A percentile compares a stretch with the other conserved stretches of the same genome.
Conservation (phyloP, 1,140 invertebrate species). For the Heliothis subflexa region DNA sequence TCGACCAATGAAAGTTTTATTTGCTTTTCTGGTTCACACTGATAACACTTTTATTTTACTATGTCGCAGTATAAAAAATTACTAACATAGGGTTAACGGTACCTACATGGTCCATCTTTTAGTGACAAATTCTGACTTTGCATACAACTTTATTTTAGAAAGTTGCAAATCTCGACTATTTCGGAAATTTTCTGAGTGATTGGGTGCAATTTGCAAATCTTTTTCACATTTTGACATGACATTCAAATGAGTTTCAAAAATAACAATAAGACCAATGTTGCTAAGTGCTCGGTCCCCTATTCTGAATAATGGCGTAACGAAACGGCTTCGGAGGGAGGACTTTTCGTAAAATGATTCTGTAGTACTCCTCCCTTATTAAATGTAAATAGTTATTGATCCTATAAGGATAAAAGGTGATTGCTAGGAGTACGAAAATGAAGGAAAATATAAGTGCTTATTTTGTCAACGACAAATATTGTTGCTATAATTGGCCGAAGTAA, state of each 20-base stretch:
- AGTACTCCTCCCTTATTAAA: conserved; percentile 48
- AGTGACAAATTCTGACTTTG: not conserved
- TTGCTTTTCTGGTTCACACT: too few species aligned
- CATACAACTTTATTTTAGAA: not conserved
- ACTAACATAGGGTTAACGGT: not conserved
- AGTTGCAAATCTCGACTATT: not conserved
- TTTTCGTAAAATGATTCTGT: conserved; percentile 61
- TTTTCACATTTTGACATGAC: conserved; percentile 40
- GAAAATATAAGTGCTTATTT: conserved; percentile 26
- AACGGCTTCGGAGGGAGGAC: conserved; percentile 58
- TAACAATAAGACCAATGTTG: conserved; percentile 46
- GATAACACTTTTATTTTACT: too few species aligned
- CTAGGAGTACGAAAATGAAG: conserved; percentile 13
- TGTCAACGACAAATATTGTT: not conserved
- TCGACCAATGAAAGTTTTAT: not conserved
- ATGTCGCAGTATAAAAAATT: too few species aligned
- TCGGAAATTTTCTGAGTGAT: not conserved
- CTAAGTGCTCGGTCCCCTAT: conserved; percentile 45
- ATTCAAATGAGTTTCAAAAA: conserved; percentile 45
- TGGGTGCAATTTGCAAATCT: conserved; percentile 16
- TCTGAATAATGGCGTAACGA: conserved; percentile 43
- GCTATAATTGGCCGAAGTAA: not conserved
- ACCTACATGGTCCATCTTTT: not conserved
- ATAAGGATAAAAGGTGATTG: conserved; percentile 39
- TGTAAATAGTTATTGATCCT: conserved; percentile 51